Evolutionary conservation across 1,140 invertebrate genomes (phyloP).

Genomic region (Pomacea maculata): DNA sequence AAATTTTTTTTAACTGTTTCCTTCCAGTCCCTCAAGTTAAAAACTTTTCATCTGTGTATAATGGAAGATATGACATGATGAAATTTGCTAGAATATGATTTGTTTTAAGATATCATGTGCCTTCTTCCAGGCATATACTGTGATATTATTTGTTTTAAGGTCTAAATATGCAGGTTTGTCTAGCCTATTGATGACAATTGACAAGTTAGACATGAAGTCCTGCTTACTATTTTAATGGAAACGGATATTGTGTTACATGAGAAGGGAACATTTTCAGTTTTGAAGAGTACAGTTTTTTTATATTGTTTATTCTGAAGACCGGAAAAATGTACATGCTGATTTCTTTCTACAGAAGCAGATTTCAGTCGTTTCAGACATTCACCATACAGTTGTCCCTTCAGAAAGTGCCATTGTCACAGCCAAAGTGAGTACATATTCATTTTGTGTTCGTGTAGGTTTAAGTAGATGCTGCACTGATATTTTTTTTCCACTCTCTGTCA

Average conservation of each 20-base stretch:
- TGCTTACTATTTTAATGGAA: too few relatives aligned
- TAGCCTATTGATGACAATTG: not conserved
- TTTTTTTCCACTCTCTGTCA: not conserved
- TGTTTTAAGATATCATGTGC: too few relatives aligned
- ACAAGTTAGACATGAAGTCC: not conserved
- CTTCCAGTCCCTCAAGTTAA: not conserved
- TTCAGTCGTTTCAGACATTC: not conserved
- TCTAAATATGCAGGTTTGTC: not conserved
- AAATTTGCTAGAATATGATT: too few relatives aligned
- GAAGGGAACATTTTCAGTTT: too few relatives aligned
- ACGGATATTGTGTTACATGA: too few relatives aligned
- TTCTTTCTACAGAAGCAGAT: not conserved
- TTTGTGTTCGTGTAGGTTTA: not conserved
- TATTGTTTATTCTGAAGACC: too few relatives aligned
- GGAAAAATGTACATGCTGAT: not conserved
- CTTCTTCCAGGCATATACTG: too few relatives aligned
- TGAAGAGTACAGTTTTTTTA: too few relatives aligned
- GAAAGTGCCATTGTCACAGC: conserved; percentile 8
- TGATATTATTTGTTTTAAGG: too few relatives aligned
- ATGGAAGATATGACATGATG: too few relatives aligned
- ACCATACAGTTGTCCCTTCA: not conserved
- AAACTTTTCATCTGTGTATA: not conserved
- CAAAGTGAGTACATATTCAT: conserved; percentile 4
- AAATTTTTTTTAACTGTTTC: too few relatives aligned
- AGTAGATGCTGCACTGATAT: not conserved